A percentile compares a stretch with the other conserved stretches of the same genome.
phyloP scores from a whole-genome alignment of 2,797 vertebrate species.

The Micrastur ruficollis region DNA sequence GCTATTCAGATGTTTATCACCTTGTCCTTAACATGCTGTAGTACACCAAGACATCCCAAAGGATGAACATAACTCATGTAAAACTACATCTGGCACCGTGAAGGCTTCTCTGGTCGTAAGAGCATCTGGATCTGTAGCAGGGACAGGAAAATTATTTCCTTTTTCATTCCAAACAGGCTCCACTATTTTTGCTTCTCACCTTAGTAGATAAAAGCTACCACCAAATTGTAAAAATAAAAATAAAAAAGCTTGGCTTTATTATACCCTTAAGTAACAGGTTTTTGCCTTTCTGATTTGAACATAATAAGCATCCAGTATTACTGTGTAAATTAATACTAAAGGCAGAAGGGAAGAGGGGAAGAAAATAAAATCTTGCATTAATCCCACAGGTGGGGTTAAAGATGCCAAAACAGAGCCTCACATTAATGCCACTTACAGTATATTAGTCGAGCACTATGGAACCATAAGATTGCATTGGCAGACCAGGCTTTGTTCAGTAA shows the following conservation, averaged over 20 bases:
- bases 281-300: not conserved
- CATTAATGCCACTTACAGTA: not conserved
- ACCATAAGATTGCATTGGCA: not conserved
- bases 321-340: not conserved
- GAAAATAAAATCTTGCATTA: not conserved
- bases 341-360: not conserved
- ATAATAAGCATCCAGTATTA: not conserved
- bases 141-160: not conserved
- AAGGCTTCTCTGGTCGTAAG: not conserved
- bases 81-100: not conserved
- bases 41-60: not conserved
- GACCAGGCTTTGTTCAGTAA: not conserved
- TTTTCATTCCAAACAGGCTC: not conserved
- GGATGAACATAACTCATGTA: not conserved
- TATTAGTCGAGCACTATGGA: not conserved
- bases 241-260: not conserved
- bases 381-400: not conserved
- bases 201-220: not conserved
- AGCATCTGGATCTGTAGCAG: not conserved
- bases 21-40: not conserved
- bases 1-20: not conserved
- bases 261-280: not conserved
- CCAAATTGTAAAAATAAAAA: not conserved
- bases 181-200: not conserved
- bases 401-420: not conserved